phyloP scores from a whole-genome alignment of 2,113 vertebrate genomes.

The Carollia perspicillata region DNA sequence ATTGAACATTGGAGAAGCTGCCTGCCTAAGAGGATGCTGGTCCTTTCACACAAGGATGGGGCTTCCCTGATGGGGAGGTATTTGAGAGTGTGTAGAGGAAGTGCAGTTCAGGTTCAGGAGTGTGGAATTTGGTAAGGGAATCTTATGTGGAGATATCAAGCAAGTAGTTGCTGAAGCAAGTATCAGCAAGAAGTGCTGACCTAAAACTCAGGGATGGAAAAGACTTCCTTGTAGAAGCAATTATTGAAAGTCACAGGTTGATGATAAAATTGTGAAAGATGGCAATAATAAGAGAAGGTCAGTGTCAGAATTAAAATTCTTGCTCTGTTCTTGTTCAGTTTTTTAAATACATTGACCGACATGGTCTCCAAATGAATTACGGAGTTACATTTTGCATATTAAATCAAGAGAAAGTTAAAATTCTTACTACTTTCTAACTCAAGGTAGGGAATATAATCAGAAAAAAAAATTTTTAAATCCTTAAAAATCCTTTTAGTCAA shows the following conservation, averaged over 20 bases:
- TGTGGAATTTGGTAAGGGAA: not conserved
- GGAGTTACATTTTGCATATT: conserved; percentile 25
- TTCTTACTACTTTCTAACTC: not conserved
- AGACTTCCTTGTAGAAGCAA: not conserved
- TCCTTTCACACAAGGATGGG: not conserved
- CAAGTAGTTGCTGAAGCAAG: not conserved
- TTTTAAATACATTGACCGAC: not conserved
- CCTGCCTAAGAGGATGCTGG: not conserved
- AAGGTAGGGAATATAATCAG: not conserved
- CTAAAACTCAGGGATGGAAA: not conserved
- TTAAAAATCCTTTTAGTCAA: not conserved
- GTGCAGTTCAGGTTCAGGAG: not conserved
- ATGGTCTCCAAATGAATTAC: conserved; percentile 10
- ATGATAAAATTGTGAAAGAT: not conserved
- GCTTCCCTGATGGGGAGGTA: not conserved
- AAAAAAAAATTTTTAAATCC: not conserved
- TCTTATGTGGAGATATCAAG: not conserved
- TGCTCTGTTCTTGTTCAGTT: not conserved
- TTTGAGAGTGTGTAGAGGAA: not conserved
- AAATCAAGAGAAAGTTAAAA: not conserved
- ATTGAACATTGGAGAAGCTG: not conserved
- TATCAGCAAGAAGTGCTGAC: not conserved
- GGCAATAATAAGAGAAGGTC: not conserved
- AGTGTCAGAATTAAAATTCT: conserved; percentile 24
- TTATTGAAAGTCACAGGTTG: not conserved